A percentile compares a stretch with the other conserved stretches of the same genome.
Conservation (phyloP, 2,113 vertebrate species). For the Polyodon spathula region DNA sequence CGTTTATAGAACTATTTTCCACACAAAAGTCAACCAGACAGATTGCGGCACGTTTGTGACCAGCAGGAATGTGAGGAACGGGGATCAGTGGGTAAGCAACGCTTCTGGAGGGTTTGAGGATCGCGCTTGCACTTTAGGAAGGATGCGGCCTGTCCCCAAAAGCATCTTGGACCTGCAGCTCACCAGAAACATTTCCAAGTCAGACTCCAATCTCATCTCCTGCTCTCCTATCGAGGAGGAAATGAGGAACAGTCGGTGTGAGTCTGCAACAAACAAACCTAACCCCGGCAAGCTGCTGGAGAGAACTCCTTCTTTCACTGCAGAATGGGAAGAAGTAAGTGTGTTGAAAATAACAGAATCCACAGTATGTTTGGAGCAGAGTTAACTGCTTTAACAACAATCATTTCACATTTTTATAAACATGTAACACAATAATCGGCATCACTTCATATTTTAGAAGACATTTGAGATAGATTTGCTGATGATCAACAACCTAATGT, state of each 20-base stretch:
- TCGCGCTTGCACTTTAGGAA: slow-evolving; percentile 82
- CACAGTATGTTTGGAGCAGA: too few species aligned
- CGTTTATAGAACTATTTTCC: slow-evolving; percentile 87
- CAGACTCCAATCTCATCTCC: slow-evolving; percentile 84
- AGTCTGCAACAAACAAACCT: slow-evolving; percentile 56
- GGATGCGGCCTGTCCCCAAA: slow-evolving; percentile 83
- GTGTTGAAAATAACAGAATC: too few species aligned
- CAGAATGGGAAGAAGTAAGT: slow-evolving; percentile 94
- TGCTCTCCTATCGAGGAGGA: slow-evolving; percentile 71
- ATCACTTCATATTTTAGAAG: too few species aligned
- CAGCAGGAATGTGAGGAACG: slow-evolving; percentile 41
- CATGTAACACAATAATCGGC: too few species aligned
- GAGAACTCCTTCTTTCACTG: slow-evolving; percentile 89
- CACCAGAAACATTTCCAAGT: slow-evolving; percentile 85
- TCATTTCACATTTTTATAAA: too few species aligned
- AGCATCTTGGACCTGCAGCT: slow-evolving; percentile 80
- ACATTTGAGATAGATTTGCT: too few species aligned
- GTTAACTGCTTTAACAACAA: too few species aligned
- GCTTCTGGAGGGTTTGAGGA: slow-evolving; percentile 68
- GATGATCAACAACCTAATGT: too few species aligned
- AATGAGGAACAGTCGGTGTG: slow-evolving; percentile 66
- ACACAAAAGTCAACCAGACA: slow-evolving; percentile 70
- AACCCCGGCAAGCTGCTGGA: slow-evolving; percentile 68
- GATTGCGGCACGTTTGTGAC: slow-evolving; percentile 52
- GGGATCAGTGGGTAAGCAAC: slow-evolving; percentile 50